These are phyloP conservation scores for Ormyrus nitidulus DNA, from an alignment of 2,888 invertebrate genomes.

Conservation along the genomic window DNA sequence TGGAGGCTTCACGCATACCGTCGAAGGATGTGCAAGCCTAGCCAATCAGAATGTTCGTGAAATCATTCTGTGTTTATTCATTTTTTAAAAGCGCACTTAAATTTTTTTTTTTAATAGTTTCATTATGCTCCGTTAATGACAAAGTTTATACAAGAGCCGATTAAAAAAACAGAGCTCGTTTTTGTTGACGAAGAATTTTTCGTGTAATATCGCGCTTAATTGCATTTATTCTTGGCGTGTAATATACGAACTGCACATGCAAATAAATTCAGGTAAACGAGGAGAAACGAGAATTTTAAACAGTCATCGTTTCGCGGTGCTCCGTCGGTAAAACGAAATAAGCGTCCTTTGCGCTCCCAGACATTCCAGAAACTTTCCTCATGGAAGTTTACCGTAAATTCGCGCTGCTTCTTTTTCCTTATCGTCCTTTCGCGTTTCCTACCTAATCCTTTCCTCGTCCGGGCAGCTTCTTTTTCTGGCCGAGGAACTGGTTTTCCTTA, in stretches of 20 bases:
- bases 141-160: no score
- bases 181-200: no score
- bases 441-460: not conserved
- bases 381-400: constrained; percentile 3
- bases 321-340: not conserved
- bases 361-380: constrained; percentile 1
- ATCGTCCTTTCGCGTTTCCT: not conserved
- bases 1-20: no score
- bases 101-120: no score
- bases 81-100: no score
- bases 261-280: not conserved
- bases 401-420: not conserved
- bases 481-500: not conserved
- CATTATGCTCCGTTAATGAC: no score
- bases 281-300: not conserved
- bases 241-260: not conserved
- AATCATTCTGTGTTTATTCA: no score
- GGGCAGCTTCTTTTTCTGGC: not conserved
- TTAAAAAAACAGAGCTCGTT: no score
- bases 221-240: no score
- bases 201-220: no score
- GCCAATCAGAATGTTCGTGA: no score
- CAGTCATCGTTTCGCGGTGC: not conserved
- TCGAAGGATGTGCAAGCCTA: no score
- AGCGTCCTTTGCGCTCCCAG: not conserved